Percentiles rank a stretch among this genome's conserved stretches.
Evolutionary conservation across 2,797 vertebrate genomes (phyloP).

Genomic region (Antrozous pallidus): DNA sequence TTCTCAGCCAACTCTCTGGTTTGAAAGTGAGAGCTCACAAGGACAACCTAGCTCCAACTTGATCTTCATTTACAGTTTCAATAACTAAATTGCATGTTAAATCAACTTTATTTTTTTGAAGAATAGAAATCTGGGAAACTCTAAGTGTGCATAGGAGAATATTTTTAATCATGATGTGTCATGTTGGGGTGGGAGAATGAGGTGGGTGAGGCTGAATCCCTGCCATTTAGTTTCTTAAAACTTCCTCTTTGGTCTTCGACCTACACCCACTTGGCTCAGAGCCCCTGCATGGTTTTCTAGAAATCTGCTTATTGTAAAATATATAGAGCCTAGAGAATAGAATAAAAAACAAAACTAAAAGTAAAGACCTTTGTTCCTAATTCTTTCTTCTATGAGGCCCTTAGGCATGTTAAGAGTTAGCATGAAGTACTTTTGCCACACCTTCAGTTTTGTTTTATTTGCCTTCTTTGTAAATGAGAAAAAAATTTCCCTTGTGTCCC

Average conservation of each 20-base stretch:
- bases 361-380: background rate
- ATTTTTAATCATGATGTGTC: background rate
- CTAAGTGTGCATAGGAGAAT: background rate
- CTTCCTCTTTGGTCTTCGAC: background rate
- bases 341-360: background rate
- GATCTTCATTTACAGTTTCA: background rate
- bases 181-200: too few relatives aligned
- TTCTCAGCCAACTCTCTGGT: background rate
- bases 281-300: background rate
- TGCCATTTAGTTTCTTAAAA: fast-evolving
- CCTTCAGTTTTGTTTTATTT: background rate
- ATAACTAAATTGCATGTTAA: background rate
- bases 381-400: background rate
- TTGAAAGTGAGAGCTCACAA: background rate
- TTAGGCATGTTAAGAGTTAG: fast-evolving
- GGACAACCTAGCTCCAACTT: background rate
- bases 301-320: background rate
- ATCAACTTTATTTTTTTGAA: background rate
- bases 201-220: fast-evolving
- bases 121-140: background rate
- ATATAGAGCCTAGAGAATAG: background rate
- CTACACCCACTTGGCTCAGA: background rate
- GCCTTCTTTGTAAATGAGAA: background rate
- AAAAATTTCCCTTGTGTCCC: background rate
- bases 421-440: background rate